Conservation (phyloP, 2,888 invertebrate genomes). For the Pammene aurita region DNA sequence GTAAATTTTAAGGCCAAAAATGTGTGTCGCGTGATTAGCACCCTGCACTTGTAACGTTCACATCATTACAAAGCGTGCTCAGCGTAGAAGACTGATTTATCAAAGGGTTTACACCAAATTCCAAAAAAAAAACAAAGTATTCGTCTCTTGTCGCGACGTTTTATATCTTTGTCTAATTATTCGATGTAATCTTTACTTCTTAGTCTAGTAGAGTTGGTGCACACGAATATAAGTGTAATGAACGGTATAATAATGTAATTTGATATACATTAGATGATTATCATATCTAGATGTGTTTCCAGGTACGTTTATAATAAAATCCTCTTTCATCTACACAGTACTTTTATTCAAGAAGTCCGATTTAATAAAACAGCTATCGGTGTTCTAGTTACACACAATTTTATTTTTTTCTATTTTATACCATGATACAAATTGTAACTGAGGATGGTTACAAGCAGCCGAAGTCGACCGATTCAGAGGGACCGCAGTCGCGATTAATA, state of each 20-base stretch:
- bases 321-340: slow-evolving; percentile 56
- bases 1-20: slow-evolving; percentile 32
- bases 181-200: slow-evolving; percentile 50
- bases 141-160: slow-evolving; percentile 53
- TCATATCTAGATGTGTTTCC: slow-evolving; percentile 62
- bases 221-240: slow-evolving; percentile 50
- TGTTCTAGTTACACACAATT: slow-evolving; percentile 81
- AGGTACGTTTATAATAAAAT: slow-evolving; percentile 70
- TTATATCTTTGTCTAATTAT: slow-evolving; percentile 49
- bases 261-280: slow-evolving; percentile 48
- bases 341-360: slow-evolving; percentile 49
- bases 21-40: slow-evolving; percentile 43
- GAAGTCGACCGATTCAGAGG: slow-evolving; percentile 65
- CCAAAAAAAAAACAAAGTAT: slow-evolving; percentile 61
- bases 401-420: slow-evolving; percentile 77
- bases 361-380: slow-evolving; percentile 69
- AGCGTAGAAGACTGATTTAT: slow-evolving; percentile 80
- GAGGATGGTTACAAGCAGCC: slow-evolving; percentile 74
- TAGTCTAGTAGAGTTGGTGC: slow-evolving; percentile 59
- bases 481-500: slow-evolving; percentile 77
- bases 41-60: slow-evolving; percentile 34
- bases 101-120: slow-evolving; percentile 53
- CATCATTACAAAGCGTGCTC: slow-evolving; percentile 60
- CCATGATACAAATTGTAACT: slow-evolving; percentile 80
- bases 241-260: slow-evolving; percentile 36